Conservation (phyloP, 2,888 invertebrate species). For the Phyto melanocephala region DNA sequence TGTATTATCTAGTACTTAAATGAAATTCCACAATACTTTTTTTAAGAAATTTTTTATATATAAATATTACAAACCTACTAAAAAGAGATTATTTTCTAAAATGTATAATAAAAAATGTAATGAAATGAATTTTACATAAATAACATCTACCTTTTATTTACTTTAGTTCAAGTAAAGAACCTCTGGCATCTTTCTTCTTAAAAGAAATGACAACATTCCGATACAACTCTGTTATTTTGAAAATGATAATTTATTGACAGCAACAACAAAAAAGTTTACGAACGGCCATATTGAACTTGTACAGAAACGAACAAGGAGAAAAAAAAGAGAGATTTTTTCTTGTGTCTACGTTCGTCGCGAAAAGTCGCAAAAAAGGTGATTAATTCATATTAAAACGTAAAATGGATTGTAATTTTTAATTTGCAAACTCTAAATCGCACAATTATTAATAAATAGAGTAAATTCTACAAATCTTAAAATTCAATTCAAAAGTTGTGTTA, state of each 20-base stretch:
- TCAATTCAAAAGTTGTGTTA: slow-evolving; percentile 30
- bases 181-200: no score
- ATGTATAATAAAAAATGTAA: no score
- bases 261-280: slow-evolving; percentile 53
- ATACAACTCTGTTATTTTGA: slow-evolving; percentile 48
- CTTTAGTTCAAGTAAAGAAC: no score
- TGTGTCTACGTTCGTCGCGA: slow-evolving; percentile 66
- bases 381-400: slow-evolving; percentile 64
- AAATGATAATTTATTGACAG: slow-evolving; percentile 37
- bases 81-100: no score
- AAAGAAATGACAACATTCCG: slow-evolving; percentile 40
- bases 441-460: slow-evolving; percentile 26
- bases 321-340: slow-evolving; percentile 64
- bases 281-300: slow-evolving; percentile 66
- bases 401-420: slow-evolving; percentile 56
- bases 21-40: not conserved
- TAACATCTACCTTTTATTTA: no score
- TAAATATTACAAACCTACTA: no score
- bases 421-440: slow-evolving; percentile 45
- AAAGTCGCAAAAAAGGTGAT: slow-evolving; percentile 68
- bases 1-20: slow-evolving; percentile 56
- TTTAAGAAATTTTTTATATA: slow-evolving; percentile 22
- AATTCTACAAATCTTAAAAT: slow-evolving; percentile 8
- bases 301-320: slow-evolving; percentile 57
- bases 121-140: no score